Evolutionary conservation across 2,113 vertebrate species (phyloP).

Genomic region (Cnemophilus loriae): DNA sequence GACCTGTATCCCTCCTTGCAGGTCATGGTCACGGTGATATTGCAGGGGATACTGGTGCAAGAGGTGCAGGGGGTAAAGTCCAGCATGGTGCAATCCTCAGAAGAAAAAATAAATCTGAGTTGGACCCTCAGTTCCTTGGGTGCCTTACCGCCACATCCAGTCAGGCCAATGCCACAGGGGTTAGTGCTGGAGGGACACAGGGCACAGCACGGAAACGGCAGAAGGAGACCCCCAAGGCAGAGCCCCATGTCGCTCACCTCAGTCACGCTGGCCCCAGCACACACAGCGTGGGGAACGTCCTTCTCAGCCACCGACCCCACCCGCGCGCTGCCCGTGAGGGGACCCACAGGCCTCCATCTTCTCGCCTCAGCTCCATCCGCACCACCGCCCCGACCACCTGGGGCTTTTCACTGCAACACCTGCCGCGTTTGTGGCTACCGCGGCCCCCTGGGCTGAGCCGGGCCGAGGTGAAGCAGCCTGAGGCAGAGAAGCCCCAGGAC

Average conservation of each 20-base stretch:
- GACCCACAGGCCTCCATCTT: neutral
- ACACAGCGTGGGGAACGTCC: fast-evolving
- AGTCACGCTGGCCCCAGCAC: neutral
- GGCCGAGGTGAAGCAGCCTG: neutral
- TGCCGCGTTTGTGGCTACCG: fast-evolving
- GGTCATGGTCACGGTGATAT: fast-evolving
- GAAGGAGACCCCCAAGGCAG: neutral
- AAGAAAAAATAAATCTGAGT: neutral
- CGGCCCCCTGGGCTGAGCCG: fast-evolving
- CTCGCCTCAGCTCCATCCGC: neutral
- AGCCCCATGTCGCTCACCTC: neutral
- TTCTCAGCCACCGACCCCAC: fast-evolving
- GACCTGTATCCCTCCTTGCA: neutral
- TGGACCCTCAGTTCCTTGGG: neutral
- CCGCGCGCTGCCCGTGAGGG: neutral
- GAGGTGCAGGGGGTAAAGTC: neutral
- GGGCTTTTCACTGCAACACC: fast-evolving
- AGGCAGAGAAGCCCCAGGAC: neutral
- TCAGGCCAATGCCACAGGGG: fast-evolving
- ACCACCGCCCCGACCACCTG: neutral
- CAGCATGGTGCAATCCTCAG: neutral
- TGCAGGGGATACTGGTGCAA: too few relatives aligned
- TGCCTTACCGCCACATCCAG: neutral
- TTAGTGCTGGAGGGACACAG: fast-evolving
- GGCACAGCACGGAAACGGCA: neutral